phyloP scores from a whole-genome alignment of 2,888 invertebrate genomes.

The Lutraria lutraria region DNA sequence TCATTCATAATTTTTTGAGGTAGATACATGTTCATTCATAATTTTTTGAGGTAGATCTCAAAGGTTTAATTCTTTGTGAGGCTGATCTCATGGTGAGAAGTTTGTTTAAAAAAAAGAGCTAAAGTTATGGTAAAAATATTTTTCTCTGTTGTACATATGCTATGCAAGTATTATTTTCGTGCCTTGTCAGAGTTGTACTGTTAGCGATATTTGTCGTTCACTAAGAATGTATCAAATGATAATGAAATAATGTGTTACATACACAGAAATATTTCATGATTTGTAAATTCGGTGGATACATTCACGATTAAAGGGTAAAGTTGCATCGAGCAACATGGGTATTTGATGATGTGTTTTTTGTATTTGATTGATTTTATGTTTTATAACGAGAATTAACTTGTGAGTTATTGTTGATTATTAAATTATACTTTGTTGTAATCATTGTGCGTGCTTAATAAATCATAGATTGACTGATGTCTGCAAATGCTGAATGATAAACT shows the following conservation, averaged over 20 bases:
- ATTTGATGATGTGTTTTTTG: constrained; percentile 46
- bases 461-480: background rate
- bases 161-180: constrained; percentile 1
- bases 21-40: background rate
- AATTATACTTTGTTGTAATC: constrained; percentile 65
- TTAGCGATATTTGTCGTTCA: background rate
- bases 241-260: background rate
- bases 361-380: constrained; percentile 32
- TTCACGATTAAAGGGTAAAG: constrained; percentile 67
- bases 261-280: background rate
- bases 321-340: constrained; percentile 65
- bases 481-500: background rate
- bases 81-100: background rate
- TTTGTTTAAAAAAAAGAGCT: background rate
- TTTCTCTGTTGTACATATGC: constrained; percentile 10
- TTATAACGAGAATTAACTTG: constrained; percentile 67
- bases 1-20: background rate
- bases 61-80: background rate
- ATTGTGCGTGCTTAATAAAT: constrained; percentile 27
- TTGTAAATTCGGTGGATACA: constrained; percentile 22
- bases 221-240: background rate
- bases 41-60: background rate
- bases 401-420: constrained; percentile 66
- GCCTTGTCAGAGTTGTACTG: background rate
- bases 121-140: background rate